phyloP scores from a whole-genome alignment of 1,140 invertebrate genomes.

The Pogonomyrmex barbatus region DNA sequence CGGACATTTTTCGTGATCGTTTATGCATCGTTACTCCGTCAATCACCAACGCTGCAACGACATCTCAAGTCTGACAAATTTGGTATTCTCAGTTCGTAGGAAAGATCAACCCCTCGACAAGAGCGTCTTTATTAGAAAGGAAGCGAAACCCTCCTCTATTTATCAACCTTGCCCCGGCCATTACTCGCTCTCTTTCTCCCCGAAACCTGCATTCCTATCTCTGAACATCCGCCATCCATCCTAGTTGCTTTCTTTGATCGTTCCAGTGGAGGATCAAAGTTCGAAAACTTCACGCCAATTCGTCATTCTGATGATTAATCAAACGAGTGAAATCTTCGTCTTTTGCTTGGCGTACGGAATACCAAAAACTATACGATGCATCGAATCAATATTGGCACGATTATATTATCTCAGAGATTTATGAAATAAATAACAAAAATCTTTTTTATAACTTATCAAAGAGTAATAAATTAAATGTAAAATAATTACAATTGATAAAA shows the following conservation, averaged over 20 bases:
- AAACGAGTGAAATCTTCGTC: slow-evolving; percentile 14
- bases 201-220: slow-evolving; percentile 76
- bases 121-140: slow-evolving; percentile 86
- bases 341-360: background rate
- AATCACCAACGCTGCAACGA: slow-evolving; percentile 64
- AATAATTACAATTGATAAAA: background rate
- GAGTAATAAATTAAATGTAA: background rate
- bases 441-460: background rate
- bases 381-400: background rate
- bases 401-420: background rate
- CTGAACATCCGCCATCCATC: slow-evolving; percentile 67
- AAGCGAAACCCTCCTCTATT: slow-evolving; percentile 81
- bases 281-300: slow-evolving; percentile 66
- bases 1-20: slow-evolving; percentile 53
- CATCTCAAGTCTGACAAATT: slow-evolving; percentile 82
- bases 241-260: slow-evolving; percentile 66
- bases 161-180: slow-evolving; percentile 81
- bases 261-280: slow-evolving; percentile 59
- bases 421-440: background rate
- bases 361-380: background rate
- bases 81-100: slow-evolving; percentile 83
- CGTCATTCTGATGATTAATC: slow-evolving; percentile 38
- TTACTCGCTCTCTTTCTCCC: slow-evolving; percentile 78
- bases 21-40: slow-evolving; percentile 67
- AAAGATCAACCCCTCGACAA: slow-evolving; percentile 85